Conservation (phyloP, 2,797 vertebrate genomes). For the Cryptoprocta ferox region DNA sequence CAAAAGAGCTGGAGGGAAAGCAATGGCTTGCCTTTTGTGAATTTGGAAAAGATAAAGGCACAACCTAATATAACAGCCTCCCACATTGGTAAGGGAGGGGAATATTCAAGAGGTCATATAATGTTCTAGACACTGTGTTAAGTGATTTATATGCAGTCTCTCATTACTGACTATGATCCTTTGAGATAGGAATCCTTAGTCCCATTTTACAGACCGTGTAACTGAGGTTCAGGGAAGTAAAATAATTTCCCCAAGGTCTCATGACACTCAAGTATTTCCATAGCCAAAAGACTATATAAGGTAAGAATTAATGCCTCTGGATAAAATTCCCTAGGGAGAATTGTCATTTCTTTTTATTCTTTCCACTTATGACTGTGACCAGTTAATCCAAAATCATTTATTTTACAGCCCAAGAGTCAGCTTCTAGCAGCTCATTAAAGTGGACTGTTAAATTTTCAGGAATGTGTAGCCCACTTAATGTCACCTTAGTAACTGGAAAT, state of each 20-base stretch:
- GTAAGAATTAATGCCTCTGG: background rate
- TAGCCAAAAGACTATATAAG: background rate
- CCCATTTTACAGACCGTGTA: background rate
- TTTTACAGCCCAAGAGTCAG: background rate
- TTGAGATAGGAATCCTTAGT: background rate
- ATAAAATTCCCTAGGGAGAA: conserved; percentile 24
- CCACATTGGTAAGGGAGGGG: background rate
- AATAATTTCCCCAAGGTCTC: background rate
- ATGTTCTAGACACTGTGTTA: background rate
- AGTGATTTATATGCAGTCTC: background rate
- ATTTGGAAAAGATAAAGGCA: background rate
- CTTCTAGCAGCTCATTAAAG: background rate
- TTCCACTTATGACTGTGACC: background rate
- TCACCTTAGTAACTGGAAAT: conserved; percentile 22
- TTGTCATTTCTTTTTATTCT: background rate
- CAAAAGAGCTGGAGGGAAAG: background rate
- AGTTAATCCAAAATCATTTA: background rate
- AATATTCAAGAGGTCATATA: background rate
- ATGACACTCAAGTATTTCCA: background rate
- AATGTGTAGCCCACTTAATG: background rate
- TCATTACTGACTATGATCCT: background rate
- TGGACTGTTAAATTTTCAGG: background rate
- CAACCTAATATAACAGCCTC: background rate
- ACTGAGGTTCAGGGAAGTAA: background rate
- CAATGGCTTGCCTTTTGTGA: background rate